Base-by-base conservation (phyloP, 2,797 vertebrate genomes). In the Lutjanus argentimaculatus region DNA sequence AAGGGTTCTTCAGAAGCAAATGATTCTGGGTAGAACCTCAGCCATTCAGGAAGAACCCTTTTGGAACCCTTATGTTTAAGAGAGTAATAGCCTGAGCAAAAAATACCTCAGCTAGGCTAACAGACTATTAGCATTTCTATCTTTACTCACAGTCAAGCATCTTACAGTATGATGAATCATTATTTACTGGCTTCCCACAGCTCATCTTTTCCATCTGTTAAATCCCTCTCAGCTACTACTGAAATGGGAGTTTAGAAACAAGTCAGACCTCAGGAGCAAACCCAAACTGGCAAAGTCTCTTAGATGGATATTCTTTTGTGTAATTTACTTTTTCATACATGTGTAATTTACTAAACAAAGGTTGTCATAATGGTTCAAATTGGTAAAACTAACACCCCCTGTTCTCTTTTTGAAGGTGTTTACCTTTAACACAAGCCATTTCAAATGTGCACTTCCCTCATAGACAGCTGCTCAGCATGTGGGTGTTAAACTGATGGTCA, bases 401-500 rank as follows among this genome's bases (percentile, higher is more conserved):
- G 25, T 55, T 80, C 64, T 74, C 21, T 8, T 36, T 66, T 48
- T 72, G 63, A 82, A 80, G n/a, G 61, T 72, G 64, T 80, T 81
- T 51, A 51, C 64, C 45, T 62, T 73, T 75, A 17, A 46, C 71
- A 22, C 72, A 21, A 74, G 63, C 70, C 43, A 25, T 16, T 65
- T 72, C n/a, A 63, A 82, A 88, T 69, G 52, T 71, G 80, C 43
- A 36, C 72, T 77, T 68, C 25, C 25, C 56, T 67, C 55, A 16
- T 63, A 40, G 36, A 51, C 1, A 42, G 45, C 68, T 65, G 0
- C 63, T 74, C 77, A 40, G 43, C 11, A 11, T 66, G 85, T 64
- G 79, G 85, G 80, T 70, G 90, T 86, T 81, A 81, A 80, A 73
- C 68, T n/a, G 71, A 82, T 68, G 91, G 85, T 89, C 88, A 86